Conservation (phyloP, 2,888 invertebrate species). For the Drosophila nigritarsus region DNA sequence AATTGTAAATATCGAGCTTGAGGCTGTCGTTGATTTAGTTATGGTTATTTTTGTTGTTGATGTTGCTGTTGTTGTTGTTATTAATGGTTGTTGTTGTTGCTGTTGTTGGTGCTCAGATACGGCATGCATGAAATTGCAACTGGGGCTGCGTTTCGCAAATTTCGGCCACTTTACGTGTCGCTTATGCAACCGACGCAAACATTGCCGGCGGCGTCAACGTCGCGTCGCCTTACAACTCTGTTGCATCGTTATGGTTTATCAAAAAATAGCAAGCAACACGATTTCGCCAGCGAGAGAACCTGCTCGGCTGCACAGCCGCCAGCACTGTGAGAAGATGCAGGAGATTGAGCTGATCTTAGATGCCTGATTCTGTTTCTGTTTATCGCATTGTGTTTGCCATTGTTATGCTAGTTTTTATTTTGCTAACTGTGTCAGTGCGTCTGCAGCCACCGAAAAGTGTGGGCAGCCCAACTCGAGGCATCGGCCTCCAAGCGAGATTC, state of each 20-base stretch:
- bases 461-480: constrained; percentile 18
- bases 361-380: constrained; percentile 2
- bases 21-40: constrained; percentile 23
- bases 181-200: constrained; percentile 60
- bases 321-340: constrained; percentile 13
- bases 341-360: constrained; percentile 30
- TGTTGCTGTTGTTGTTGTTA: constrained; percentile 31
- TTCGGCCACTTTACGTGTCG: constrained; percentile 70
- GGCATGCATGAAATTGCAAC: constrained; percentile 79
- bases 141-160: constrained; percentile 77
- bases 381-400: constrained; percentile 31
- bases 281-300: constrained; percentile 55
- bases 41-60: constrained; percentile 12
- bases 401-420: constrained; percentile 23
- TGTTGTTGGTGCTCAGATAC: constrained; percentile 45
- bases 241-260: constrained; percentile 69
- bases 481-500: constrained; percentile 41
- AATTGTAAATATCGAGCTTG: constrained; percentile 29
- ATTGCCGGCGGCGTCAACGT: constrained; percentile 29
- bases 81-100: constrained; percentile 19
- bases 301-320: constrained; percentile 32
- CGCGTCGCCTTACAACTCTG: constrained; percentile 8
- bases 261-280: constrained; percentile 45
- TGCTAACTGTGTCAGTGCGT: constrained; percentile 60
- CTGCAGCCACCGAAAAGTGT: constrained; percentile 24